Conservation (phyloP, 2,113 vertebrate species). For the Corydoras sp. region DNA sequence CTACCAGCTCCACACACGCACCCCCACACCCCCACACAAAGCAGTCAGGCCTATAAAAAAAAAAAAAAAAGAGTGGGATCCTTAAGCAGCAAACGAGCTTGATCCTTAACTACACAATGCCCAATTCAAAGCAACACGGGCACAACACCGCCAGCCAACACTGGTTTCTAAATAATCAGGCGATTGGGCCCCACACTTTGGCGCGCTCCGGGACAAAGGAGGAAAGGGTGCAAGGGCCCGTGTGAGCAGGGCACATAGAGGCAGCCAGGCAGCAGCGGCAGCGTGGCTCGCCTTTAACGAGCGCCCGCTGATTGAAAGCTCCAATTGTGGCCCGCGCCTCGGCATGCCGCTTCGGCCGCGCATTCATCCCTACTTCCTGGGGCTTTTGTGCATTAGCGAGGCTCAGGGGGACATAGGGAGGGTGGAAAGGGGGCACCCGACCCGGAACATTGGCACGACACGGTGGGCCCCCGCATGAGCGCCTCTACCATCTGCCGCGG, state of each 20-base stretch:
- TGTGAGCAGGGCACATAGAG: constrained; percentile 42
- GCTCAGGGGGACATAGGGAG: constrained; percentile 26
- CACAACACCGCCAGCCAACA: constrained; percentile 40
- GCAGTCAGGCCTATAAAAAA: constrained; percentile 27
- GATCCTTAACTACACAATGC: constrained; percentile 44
- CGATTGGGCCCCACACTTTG: constrained; percentile 42
- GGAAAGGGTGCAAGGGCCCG: constrained; percentile 39
- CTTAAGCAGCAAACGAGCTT: constrained; percentile 45
- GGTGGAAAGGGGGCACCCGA: constrained; percentile 49
- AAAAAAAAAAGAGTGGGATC: constrained; percentile 28
- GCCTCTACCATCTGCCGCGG: constrained; percentile 64
- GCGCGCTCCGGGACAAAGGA: constrained; percentile 44
- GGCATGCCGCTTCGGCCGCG: constrained; percentile 52
- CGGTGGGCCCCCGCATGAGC: constrained; percentile 44
- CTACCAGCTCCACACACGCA: constrained; percentile 20
- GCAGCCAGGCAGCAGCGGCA: constrained; percentile 43
- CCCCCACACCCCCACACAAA: constrained; percentile 32
- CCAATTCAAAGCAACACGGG: constrained; percentile 42
- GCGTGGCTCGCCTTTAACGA: constrained; percentile 46
- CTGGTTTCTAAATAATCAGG: constrained; percentile 47
- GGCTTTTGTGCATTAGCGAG: constrained; percentile 59
- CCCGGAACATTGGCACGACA: constrained; percentile 54
- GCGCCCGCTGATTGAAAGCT: constrained; percentile 57
- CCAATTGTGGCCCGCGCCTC: constrained; percentile 61
- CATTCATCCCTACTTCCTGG: constrained; percentile 67